Evolutionary conservation across 2,797 vertebrate species (phyloP), one percentile per base, ranked within the genome.

Genomic region (Zalophus californianus): DNA sequence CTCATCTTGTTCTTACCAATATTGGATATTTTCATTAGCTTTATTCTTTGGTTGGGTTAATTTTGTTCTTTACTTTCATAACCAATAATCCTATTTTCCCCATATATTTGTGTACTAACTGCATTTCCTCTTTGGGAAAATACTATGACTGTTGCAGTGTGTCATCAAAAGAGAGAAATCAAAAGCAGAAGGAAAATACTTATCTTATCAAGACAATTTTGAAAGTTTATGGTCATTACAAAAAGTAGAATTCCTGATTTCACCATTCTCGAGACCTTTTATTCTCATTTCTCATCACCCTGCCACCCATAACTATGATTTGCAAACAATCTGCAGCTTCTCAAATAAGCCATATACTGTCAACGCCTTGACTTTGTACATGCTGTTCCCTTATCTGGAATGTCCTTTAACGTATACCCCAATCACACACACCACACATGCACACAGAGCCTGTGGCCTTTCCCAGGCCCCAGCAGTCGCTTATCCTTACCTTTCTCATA

Each of bases 51-150:
- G 68, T 35, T 44, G 20, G 35, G 15, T 87, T 91, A 50, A 86
- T 29, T 56, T 88, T 88, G 50, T 70, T 79, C 72, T 83, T 54
- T 9, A 80, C 7, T 78, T 78, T 92, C 32, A 27, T 50, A 70
- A 80, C 1, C 27, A 75, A 5, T 27, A 72, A 87, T 35, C 79
- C 18, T 52, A 83, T 68, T 62, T 89, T 38, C 12, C 73, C 82
- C 41, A 87, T 54, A 38, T 21, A 83, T 52, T 35, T 90, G 11
- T 86, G 8, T 79, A 21, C 27, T 56, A 83, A 80, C 50, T 79
- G 8, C 25, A 85, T 92, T 79, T 92, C 52, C 72, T 94, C 58
- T 90, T 88, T 66, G 48, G 72, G 27, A 94, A 92, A 85, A 78
- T 77, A 87, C 11, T 35, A n/a, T 82, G 25, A 54, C 23, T 70